These are phyloP conservation scores for Lepidothrix coronata DNA, from an alignment of 2,113 vertebrate genomes.

Conservation along the genomic window DNA sequence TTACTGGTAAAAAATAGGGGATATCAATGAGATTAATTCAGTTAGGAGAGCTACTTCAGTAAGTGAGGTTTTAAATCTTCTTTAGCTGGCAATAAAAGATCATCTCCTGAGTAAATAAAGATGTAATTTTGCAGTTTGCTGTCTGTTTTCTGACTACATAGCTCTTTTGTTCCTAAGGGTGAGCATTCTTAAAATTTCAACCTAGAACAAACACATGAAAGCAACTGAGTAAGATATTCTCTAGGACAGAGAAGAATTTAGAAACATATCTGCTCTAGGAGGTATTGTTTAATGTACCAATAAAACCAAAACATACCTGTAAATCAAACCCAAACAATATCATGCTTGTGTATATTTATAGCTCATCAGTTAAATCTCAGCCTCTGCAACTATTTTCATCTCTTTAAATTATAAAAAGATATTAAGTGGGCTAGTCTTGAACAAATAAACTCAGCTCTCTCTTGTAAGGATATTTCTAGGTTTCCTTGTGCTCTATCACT, in stretches of 20 bases:
- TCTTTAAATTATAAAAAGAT: background rate
- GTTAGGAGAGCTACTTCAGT: background rate
- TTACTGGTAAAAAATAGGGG: background rate
- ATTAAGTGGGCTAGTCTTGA: background rate
- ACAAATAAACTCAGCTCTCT: background rate
- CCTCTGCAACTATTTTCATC: background rate
- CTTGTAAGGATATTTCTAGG: background rate
- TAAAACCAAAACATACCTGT: background rate
- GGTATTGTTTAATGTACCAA: background rate
- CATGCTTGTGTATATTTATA: background rate
- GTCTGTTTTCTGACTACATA: background rate
- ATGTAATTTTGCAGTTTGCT: background rate
- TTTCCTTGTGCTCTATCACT: background rate
- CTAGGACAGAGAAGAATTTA: background rate
- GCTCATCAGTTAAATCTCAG: background rate
- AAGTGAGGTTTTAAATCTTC: background rate
- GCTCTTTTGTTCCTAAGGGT: background rate
- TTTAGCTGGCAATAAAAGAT: background rate
- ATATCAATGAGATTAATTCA: background rate
- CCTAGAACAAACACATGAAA: background rate
- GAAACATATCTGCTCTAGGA: background rate
- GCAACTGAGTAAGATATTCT: background rate
- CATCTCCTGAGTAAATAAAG: background rate
- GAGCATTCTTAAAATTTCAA: background rate
- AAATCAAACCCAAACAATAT: background rate